These are phyloP conservation scores for Nematolebias whitei DNA, from an alignment of 2,113 vertebrate species.

Conservation along the genomic window DNA sequence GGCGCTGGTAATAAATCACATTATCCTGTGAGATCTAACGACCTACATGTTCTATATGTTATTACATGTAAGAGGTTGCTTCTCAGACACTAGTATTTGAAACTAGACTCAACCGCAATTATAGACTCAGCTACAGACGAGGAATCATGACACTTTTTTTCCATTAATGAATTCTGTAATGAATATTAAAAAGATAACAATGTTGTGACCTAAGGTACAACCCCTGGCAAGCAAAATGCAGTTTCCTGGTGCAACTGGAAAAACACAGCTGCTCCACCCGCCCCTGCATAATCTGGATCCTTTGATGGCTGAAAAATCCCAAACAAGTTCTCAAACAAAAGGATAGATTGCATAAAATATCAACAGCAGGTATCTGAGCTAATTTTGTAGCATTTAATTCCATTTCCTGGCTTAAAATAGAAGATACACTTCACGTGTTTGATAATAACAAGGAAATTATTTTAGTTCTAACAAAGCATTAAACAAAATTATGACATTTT, in stretches of 20 bases:
- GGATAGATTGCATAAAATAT: neutral
- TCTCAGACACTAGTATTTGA: neutral
- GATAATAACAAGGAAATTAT: neutral
- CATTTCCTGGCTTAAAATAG: neutral
- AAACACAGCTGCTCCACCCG: neutral
- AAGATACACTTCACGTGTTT: neutral
- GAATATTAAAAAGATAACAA: neutral
- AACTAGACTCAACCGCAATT: neutral
- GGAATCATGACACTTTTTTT: neutral
- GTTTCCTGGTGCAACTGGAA: constrained; percentile 5
- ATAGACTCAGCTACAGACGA: neutral
- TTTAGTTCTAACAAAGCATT: neutral
- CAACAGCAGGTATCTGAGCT: neutral
- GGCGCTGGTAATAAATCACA: no score
- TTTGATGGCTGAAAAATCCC: neutral
- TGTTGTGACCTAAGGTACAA: neutral
- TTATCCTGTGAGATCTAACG: no score
- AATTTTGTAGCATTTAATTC: neutral
- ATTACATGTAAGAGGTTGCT: neutral
- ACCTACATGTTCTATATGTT: no score
- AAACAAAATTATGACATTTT: neutral
- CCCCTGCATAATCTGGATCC: constrained; percentile 1
- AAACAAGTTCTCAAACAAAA: neutral
- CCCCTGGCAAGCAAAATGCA: neutral
- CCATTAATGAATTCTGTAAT: neutral